Evolutionary conservation across 2,797 vertebrate genomes (phyloP).

Genomic region (Mus spretus): DNA sequence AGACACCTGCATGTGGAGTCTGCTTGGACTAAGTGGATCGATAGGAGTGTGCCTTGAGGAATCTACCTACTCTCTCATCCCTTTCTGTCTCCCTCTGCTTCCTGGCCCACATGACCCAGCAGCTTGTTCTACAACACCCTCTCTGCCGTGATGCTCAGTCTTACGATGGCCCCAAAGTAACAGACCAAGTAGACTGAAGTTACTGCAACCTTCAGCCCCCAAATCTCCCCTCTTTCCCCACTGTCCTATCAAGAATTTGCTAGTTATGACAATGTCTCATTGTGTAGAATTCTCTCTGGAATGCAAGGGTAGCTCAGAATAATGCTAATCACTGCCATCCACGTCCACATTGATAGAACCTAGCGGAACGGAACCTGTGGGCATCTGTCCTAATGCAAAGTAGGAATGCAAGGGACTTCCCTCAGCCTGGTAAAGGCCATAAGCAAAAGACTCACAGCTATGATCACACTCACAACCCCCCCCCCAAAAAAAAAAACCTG

Average conservation of each 20-base stretch:
- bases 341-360: not conserved
- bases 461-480: not conserved
- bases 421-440: not conserved
- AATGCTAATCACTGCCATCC: not conserved
- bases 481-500: not conserved
- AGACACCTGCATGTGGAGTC: not conserved
- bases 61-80: too few species aligned
- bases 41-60: not conserved
- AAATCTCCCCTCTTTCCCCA: not conserved
- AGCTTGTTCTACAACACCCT: not conserved
- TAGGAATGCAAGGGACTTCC: not conserved
- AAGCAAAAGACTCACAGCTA: not conserved
- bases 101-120: not conserved
- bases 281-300: not conserved
- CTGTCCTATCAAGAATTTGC: not conserved
- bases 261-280: not conserved
- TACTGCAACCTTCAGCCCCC: not conserved
- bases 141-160: not conserved
- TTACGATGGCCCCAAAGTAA: not conserved
- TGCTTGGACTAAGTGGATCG: not conserved
- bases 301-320: not conserved
- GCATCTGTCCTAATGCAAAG: not conserved
- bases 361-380: not conserved
- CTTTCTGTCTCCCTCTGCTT: not conserved
- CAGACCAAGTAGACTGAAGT: not conserved